Base-by-base conservation (phyloP, 2,888 invertebrate genomes). In the Catocala sponsa region DNA sequence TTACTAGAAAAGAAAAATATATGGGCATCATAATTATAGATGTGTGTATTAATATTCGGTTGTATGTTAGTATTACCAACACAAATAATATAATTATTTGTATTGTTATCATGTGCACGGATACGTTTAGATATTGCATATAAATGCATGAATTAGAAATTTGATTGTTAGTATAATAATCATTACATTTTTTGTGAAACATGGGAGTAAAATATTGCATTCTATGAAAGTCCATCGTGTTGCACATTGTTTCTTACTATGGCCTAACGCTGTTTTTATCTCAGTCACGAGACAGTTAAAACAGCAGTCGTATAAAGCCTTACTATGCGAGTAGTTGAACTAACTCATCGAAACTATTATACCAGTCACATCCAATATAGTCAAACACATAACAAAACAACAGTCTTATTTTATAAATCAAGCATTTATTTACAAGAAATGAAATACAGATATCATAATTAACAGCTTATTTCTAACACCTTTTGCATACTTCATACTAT, bases 161-260 rank as follows among this genome's bases (percentile, higher is more conserved):
- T 50, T 48, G 32, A 33, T 6, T 55, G 12, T 50, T 50, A 50
- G 35, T 0, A 41, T 48, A n/a, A 49, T 4, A 10, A 33, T 25
- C 13, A 7, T 35, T 51, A 33, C 42, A 52, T 42, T 49, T 1
- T 33, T 35, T 47, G 13, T 25, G 33, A 55, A 50, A 42, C 15
- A 53, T 2, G 10, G 10, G 32, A 51, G 63, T 62, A 68, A 83
- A 83, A 85, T 86, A 86, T 82, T 74, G 85, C 76, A 87, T 88
- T 88, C 86, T 88, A 84, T 87, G 85, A 85, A 84, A 70, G 71
- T 65, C 66, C 65, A 72, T 67, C 65, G 48, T 38, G 68, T 57
- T 61, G 59, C 59, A 75, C 73, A 43, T 64, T 53, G 62, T 62
- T 71, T 64, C 25, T 51, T 63, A 62, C 53, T 63, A 47, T 41